Conservation (phyloP, 2,888 invertebrate species). For the Venusia cambrica region DNA sequence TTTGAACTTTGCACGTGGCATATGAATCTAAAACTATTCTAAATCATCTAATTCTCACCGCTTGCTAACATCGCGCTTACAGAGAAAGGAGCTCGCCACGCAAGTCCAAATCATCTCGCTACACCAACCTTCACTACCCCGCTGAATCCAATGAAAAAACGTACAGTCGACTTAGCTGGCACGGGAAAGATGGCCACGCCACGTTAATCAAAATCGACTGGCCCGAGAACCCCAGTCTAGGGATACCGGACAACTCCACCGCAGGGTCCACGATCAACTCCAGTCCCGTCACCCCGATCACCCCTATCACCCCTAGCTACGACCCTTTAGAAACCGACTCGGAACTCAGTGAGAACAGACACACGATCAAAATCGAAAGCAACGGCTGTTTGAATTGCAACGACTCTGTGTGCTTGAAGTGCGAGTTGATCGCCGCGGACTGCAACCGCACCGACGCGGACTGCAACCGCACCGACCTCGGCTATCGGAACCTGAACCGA, state of each 20-base stretch:
- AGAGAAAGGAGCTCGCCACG: slow-evolving; percentile 73
- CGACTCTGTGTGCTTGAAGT: slow-evolving; percentile 65
- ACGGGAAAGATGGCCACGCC: slow-evolving; percentile 71
- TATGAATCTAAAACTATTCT: slow-evolving; percentile 14
- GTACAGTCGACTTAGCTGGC: slow-evolving; percentile 61
- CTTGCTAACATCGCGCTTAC: slow-evolving; percentile 43
- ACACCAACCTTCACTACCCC: slow-evolving; percentile 61
- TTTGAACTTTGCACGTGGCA: too few relatives aligned
- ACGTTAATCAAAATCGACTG: slow-evolving; percentile 73
- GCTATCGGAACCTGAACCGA: slow-evolving; percentile 74
- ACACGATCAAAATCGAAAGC: slow-evolving; percentile 60
- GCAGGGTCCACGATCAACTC: too few relatives aligned
- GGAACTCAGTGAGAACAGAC: slow-evolving; percentile 64
- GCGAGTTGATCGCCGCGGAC: slow-evolving; percentile 65
- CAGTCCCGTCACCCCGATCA: slow-evolving; percentile 56
- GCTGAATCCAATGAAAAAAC: slow-evolving; percentile 38
- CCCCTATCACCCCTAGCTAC: slow-evolving; percentile 62
- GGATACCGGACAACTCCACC: too few relatives aligned
- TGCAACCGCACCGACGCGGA: slow-evolving; percentile 57
- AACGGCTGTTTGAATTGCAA: slow-evolving; percentile 54
- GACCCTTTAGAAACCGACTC: slow-evolving; percentile 73
- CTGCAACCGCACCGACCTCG: slow-evolving; percentile 68
- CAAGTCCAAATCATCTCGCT: slow-evolving; percentile 57
- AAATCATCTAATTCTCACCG: slow-evolving; percentile 27
- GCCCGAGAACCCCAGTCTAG: too few relatives aligned